phyloP scores from a whole-genome alignment of 1,140 invertebrate genomes.

The Bombus confusus region DNA sequence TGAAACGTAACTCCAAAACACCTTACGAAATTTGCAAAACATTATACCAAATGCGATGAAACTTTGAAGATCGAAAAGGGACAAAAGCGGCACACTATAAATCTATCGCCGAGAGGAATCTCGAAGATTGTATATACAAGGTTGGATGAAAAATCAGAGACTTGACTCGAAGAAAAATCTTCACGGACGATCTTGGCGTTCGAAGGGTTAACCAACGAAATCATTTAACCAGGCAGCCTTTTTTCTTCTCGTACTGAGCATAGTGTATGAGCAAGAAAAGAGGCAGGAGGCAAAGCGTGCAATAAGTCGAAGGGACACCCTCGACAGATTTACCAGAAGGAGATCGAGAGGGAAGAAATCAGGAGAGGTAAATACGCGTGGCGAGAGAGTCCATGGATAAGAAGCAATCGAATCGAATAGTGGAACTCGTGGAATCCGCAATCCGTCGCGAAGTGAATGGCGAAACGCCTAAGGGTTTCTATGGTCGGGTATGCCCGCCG shows the following conservation, averaged over 20 bases:
- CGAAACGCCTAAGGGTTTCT: constrained; percentile 70
- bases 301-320: constrained; percentile 32
- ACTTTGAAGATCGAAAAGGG: too few relatives aligned
- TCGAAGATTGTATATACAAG: neutral
- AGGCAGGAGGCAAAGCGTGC: neutral
- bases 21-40: too few relatives aligned
- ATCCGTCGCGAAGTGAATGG: constrained; percentile 78
- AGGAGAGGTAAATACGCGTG: constrained; percentile 67
- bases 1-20: too few relatives aligned
- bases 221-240: neutral
- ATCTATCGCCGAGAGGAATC: neutral
- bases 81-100: neutral
- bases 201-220: neutral
- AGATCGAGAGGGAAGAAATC: constrained; percentile 60
- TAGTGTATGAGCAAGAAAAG: neutral
- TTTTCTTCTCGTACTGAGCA: neutral
- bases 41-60: too few relatives aligned
- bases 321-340: constrained; percentile 32
- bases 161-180: neutral
- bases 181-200: neutral
- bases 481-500: constrained; percentile 34
- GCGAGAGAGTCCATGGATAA: constrained; percentile 68
- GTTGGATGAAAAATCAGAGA: too few relatives aligned
- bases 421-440: constrained; percentile 78
- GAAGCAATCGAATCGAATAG: constrained; percentile 75